Evolutionary conservation across 2,113 vertebrate species (phyloP).

Genomic region (Platanista minor): DNA sequence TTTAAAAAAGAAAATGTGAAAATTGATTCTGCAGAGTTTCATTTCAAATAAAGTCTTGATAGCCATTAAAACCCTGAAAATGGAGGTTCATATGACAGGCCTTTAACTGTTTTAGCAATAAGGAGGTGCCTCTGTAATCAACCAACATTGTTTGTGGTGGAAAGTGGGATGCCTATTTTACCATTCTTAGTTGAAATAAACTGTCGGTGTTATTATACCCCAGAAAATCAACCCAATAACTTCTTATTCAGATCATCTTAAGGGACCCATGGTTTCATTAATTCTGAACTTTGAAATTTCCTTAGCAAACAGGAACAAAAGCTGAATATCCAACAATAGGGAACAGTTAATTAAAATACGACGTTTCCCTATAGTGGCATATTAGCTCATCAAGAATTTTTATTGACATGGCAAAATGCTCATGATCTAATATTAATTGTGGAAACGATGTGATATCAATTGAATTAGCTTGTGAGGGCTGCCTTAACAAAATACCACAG

Average conservation of each 20-base stretch:
- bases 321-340: background rate
- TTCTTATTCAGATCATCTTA: background rate
- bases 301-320: background rate
- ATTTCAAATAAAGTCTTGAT: slow-evolving; percentile 25
- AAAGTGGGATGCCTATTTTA: background rate
- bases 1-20: background rate
- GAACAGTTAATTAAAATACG: background rate
- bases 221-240: background rate
- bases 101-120: background rate
- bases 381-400: background rate
- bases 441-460: background rate
- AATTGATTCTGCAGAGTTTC: background rate
- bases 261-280: background rate
- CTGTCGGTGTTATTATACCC: background rate
- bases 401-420: background rate
- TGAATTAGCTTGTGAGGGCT: background rate
- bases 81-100: background rate
- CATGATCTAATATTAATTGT: background rate
- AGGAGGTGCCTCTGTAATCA: rapidly evolving
- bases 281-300: slow-evolving; percentile 15
- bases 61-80: background rate
- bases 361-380: background rate
- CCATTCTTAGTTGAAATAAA: background rate
- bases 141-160: background rate
- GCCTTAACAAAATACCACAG: background rate